phyloP scores from a whole-genome alignment of 2,888 invertebrate genomes.

The Drosophila lutescens region DNA sequence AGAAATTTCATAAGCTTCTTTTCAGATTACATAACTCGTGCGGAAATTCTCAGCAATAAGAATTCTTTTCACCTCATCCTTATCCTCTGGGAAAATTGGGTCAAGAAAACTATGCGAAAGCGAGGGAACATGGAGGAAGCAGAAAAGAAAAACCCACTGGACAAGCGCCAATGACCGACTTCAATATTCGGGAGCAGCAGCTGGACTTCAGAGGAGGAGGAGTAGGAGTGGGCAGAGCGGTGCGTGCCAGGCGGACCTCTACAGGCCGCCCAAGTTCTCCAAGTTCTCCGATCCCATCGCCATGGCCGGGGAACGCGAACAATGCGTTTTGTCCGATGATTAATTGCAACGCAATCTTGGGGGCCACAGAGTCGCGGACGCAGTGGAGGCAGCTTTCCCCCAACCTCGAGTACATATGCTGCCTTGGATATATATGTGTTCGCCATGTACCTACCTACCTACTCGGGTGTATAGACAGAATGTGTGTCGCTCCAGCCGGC shows the following conservation, averaged over 20 bases:
- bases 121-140: conserved; percentile 15
- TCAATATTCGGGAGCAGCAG: conserved; percentile 64
- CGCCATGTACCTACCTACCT: conserved; percentile 7
- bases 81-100: conserved; percentile 28
- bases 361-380: conserved; percentile 61
- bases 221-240: conserved; percentile 11
- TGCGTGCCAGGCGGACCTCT: conserved; percentile 31
- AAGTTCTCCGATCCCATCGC: conserved; percentile 8
- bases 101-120: conserved; percentile 48
- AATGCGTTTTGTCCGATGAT: conserved; percentile 77
- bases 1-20: background rate
- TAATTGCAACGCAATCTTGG: conserved; percentile 75
- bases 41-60: conserved; percentile 3
- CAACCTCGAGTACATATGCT: conserved; percentile 40
- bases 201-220: conserved; percentile 19
- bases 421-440: conserved; percentile 4
- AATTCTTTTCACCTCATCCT: conserved; percentile 18
- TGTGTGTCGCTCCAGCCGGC: conserved; percentile 58
- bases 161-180: conserved; percentile 67
- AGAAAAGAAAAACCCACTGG: conserved; percentile 28
- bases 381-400: conserved; percentile 63
- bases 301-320: conserved; percentile 53
- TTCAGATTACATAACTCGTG: conserved; percentile 21
- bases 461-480: conserved; percentile 37
- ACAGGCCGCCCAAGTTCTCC: background rate